phyloP scores from a whole-genome alignment of 1,140 invertebrate species.

The Antheraea pernyi region DNA sequence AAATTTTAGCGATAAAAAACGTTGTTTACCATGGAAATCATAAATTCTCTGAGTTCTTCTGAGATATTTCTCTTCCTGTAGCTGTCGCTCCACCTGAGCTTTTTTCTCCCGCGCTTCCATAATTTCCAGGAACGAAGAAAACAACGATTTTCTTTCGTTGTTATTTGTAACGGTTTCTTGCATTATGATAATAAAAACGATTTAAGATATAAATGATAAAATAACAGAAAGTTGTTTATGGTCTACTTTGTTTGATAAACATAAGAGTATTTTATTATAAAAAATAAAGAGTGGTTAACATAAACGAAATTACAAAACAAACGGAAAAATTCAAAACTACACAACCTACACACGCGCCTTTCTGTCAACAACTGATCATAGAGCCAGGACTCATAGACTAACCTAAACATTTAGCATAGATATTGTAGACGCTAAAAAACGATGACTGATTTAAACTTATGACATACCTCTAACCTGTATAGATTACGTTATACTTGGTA shows the following conservation, averaged over 20 bases:
- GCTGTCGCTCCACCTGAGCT: constrained; percentile 56
- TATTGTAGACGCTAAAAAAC: no score
- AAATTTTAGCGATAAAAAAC: background rate
- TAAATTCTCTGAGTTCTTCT: constrained; percentile 68
- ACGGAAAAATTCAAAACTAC: constrained; percentile 57
- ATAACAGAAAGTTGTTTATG: background rate
- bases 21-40: constrained; percentile 62
- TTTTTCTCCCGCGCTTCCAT: constrained; percentile 61
- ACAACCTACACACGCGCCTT: constrained; percentile 46
- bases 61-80: constrained; percentile 68
- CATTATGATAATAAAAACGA: constrained; percentile 54
- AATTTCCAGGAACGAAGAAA: constrained; percentile 66
- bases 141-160: constrained; percentile 68
- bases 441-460: no score
- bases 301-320: constrained; percentile 38
- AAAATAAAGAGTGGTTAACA: constrained; percentile 23
- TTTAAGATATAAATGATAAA: constrained; percentile 10
- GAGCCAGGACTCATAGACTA: no score
- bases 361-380: constrained; percentile 32
- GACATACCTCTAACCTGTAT: no score
- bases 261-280: constrained; percentile 18
- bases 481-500: no score
- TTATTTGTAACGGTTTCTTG: constrained; percentile 75
- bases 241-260: background rate
- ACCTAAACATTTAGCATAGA: no score